These are phyloP conservation scores for Tamandua tetradactyla DNA, from an alignment of 2,797 vertebrate genomes.

Conservation along the genomic window DNA sequence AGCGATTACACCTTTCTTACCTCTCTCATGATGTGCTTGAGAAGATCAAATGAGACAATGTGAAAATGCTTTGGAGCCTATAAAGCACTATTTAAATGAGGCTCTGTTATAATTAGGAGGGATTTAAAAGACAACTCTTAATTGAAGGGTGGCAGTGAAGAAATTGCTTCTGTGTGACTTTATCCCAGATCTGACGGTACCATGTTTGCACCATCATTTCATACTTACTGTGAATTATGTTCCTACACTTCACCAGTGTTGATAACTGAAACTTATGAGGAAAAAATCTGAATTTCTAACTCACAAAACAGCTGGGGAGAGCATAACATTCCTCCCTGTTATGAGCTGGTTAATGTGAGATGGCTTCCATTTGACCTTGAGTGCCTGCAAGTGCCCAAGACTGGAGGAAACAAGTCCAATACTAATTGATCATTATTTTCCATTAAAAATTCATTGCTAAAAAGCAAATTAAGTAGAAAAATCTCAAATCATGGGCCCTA, in stretches of 20 bases:
- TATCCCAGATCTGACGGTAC: background rate
- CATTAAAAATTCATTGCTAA: background rate
- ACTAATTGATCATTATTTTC: background rate
- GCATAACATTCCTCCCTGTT: background rate
- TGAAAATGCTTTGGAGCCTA: slow-evolving; percentile 29
- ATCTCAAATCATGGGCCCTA: slow-evolving; percentile 20
- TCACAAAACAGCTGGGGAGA: background rate
- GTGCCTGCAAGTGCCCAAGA: background rate
- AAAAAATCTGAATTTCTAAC: background rate
- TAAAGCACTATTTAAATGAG: slow-evolving; percentile 10
- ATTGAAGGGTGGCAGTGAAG: background rate
- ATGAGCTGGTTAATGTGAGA: background rate
- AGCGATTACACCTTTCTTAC: background rate
- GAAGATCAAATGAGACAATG: slow-evolving; percentile 9
- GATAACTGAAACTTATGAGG: background rate
- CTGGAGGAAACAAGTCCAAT: background rate
- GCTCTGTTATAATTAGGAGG: background rate
- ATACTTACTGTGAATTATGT: slow-evolving; percentile 22
- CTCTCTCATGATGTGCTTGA: background rate
- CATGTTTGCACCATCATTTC: slow-evolving; percentile 24
- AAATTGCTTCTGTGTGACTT: slow-evolving; percentile 13
- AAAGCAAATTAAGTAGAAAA: background rate
- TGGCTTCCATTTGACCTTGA: background rate
- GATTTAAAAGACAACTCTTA: background rate
- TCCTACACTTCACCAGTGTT: background rate